A percentile compares a stretch with the other conserved stretches of the same genome.
These are phyloP conservation scores for Gorsachius magnificus DNA, from an alignment of 2,797 vertebrate genomes.

Conservation along the genomic window DNA sequence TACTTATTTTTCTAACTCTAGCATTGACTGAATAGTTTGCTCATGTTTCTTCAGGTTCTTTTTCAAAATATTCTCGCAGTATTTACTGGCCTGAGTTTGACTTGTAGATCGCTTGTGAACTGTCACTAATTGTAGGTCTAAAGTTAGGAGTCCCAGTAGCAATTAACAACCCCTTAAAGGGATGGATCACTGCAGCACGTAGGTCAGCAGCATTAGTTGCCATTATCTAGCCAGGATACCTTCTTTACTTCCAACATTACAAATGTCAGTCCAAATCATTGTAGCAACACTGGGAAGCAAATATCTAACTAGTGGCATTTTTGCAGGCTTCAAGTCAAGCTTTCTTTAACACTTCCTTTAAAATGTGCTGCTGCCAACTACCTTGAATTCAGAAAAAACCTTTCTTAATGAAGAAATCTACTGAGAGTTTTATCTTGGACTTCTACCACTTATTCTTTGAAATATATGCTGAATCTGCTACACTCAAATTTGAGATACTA, in stretches of 20 bases:
- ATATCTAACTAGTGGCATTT: not conserved
- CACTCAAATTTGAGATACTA: conserved; percentile 71
- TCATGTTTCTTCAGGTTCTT: not conserved
- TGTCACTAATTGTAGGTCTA: not conserved
- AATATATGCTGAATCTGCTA: conserved; percentile 67
- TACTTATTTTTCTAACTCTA: not conserved
- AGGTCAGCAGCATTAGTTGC: not conserved
- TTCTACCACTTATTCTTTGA: conserved; percentile 73
- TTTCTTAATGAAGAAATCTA: conserved; percentile 68
- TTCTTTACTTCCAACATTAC: conserved; percentile 2
- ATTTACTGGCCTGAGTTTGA: not conserved
- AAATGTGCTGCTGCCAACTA: conserved; percentile 44
- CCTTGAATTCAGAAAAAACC: conserved; percentile 58
- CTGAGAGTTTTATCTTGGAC: conserved; percentile 70
- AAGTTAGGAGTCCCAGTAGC: not conserved
- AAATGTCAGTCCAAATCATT: not conserved
- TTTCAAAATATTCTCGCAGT: not conserved
- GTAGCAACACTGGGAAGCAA: not conserved
- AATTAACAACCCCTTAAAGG: not conserved
- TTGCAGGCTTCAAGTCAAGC: not conserved
- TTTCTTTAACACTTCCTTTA: conserved; percentile 26
- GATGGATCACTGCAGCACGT: not conserved
- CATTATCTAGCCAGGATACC: not conserved
- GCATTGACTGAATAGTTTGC: not conserved
- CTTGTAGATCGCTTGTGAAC: not conserved